phyloP scores from a whole-genome alignment of 1,140 invertebrate species.

The Thrips palmi region DNA sequence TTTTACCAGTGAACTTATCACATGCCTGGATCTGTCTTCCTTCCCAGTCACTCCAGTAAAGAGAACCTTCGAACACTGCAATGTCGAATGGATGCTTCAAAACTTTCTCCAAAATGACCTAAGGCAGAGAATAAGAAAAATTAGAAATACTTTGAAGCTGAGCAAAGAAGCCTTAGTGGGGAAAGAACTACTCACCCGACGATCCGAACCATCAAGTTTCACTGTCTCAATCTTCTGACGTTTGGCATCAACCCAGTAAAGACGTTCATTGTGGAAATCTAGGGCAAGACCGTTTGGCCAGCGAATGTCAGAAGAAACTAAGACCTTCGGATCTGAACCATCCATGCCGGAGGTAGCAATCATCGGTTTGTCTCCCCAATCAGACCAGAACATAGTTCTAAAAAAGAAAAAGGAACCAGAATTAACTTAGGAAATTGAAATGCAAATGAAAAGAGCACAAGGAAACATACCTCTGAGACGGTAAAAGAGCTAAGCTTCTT shows the following conservation, averaged over 20 bases:
- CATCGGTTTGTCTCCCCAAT: slow-evolving; percentile 52
- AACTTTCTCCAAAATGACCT: slow-evolving; percentile 31
- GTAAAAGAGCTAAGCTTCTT: slow-evolving; percentile 38
- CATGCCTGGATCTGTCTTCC: slow-evolving; percentile 41
- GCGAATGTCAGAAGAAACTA: slow-evolving; percentile 34
- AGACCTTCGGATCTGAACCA: slow-evolving; percentile 37
- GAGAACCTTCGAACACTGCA: slow-evolving; percentile 64
- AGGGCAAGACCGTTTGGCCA: slow-evolving; percentile 83
- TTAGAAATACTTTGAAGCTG: slow-evolving; percentile 3
- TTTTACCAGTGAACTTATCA: slow-evolving; percentile 45
- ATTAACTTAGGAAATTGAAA: not conserved
- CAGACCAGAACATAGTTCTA: slow-evolving; percentile 68
- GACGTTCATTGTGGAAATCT: slow-evolving; percentile 60
- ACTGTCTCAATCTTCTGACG: slow-evolving; percentile 53
- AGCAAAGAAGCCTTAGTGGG: slow-evolving; percentile 10
- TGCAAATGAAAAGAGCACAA: slow-evolving; percentile 7
- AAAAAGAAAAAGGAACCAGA: slow-evolving; percentile 13
- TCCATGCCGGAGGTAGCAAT: slow-evolving; percentile 75
- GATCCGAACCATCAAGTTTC: slow-evolving; percentile 46
- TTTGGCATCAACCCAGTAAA: slow-evolving; percentile 66
- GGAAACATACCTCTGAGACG: slow-evolving; percentile 31
- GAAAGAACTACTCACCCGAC: slow-evolving; percentile 24
- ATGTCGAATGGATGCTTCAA: slow-evolving; percentile 63
- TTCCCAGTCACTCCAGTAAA: slow-evolving; percentile 76
- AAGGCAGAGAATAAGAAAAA: slow-evolving; percentile 12